Conservation (phyloP, 2,888 invertebrate genomes). For the Conchocele bisecta region DNA sequence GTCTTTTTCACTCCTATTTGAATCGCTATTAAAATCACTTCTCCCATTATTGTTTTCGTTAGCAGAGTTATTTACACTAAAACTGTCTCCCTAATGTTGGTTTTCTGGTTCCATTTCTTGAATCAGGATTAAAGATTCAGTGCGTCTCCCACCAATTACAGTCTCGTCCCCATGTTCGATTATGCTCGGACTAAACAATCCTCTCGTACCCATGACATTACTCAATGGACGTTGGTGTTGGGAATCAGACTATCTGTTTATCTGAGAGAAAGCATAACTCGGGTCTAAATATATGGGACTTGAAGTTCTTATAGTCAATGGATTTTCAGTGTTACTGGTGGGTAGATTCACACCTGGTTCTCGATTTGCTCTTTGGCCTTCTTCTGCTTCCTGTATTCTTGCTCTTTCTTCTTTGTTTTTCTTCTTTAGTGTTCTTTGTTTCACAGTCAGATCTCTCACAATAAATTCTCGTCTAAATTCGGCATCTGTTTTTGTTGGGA, state of each 20-base stretch:
- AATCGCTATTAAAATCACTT: no score
- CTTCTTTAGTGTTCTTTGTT: neutral
- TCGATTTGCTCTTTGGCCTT: neutral
- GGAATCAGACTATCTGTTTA: no score
- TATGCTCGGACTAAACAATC: no score
- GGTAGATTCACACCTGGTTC: neutral
- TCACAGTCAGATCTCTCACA: neutral
- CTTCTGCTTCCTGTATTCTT: neutral
- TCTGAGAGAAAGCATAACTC: no score
- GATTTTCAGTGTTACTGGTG: neutral
- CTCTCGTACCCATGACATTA: no score
- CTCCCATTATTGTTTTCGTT: no score
- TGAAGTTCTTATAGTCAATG: no score
- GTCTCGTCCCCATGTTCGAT: neutral
- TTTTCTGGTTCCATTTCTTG: neutral
- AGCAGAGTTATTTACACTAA: conserved; percentile 1
- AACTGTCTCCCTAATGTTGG: neutral
- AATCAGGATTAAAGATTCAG: no score
- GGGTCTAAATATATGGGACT: no score
- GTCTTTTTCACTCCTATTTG: neutral
- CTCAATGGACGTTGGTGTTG: no score
- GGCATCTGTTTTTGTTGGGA: neutral
- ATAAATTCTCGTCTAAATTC: neutral
- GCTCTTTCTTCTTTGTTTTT: no score
- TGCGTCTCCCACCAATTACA: neutral